Evolutionary conservation across 2,888 invertebrate genomes (phyloP).

Genomic region (Eupithecia dodoneata): DNA sequence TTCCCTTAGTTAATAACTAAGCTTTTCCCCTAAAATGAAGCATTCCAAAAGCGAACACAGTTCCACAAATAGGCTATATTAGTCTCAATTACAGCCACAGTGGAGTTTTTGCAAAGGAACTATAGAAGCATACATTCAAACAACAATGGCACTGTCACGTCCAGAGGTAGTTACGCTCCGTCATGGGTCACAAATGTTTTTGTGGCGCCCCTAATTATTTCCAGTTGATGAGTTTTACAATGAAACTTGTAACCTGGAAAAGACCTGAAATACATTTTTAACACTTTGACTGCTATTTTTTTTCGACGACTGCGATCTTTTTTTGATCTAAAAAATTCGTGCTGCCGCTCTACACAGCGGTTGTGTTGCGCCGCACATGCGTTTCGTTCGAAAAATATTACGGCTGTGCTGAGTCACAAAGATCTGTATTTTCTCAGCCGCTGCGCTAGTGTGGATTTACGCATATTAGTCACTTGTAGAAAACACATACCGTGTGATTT

Average conservation of each 20-base stretch:
- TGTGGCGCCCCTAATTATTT: conserved; percentile 78
- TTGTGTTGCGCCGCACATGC: too few relatives aligned
- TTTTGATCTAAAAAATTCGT: too few relatives aligned
- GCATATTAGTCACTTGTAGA: too few relatives aligned
- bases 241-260: conserved; percentile 17
- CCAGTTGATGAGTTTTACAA: conserved; percentile 70
- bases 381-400: too few relatives aligned
- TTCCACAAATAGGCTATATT: conserved; percentile 4
- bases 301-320: too few relatives aligned
- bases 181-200: conserved; percentile 81
- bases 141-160: conserved; percentile 39
- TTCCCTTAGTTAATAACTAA: not conserved
- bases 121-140: conserved; percentile 32
- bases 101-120: conserved; percentile 26
- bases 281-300: too few relatives aligned
- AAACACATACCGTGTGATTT: too few relatives aligned
- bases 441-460: too few relatives aligned
- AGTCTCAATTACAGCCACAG: conserved; percentile 10
- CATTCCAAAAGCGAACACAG: not conserved
- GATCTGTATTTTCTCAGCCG: too few relatives aligned
- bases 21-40: not conserved
- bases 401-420: too few relatives aligned
- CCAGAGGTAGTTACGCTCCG: conserved; percentile 50
- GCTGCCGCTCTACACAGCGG: too few relatives aligned
- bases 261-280: not conserved